phyloP scores from a whole-genome alignment of 2,113 vertebrate species.

The Centropristis striata region DNA sequence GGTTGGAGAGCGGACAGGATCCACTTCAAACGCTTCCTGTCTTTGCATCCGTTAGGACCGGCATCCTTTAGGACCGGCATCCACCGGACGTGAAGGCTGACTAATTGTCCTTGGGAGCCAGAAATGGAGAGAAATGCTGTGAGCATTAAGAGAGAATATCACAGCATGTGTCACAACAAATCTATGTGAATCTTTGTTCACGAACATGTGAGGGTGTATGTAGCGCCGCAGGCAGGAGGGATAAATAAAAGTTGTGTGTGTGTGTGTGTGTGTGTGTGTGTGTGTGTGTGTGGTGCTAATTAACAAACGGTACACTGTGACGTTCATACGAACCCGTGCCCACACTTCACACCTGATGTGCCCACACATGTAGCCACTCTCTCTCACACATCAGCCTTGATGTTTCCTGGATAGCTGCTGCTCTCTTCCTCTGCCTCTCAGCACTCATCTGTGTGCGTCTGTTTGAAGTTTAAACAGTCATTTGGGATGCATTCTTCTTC shows the following conservation, averaged over 20 bases:
- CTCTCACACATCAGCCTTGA: constrained; percentile 19
- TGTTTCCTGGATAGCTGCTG: constrained; percentile 23
- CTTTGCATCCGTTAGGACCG: constrained; percentile 7
- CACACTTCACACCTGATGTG: neutral
- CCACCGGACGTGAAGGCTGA: neutral
- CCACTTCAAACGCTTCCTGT: constrained; percentile 23
- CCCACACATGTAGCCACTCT: neutral
- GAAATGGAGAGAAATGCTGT: neutral
- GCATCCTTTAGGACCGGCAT: too few species aligned
- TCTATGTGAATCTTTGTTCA: constrained; percentile 5
- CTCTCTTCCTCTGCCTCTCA: constrained; percentile 33
- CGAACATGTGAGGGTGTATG: neutral
- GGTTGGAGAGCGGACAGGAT: constrained; percentile 27
- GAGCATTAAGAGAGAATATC: constrained; percentile 1
- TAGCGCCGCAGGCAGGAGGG: neutral
- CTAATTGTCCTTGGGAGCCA: constrained; percentile 28
- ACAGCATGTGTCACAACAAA: neutral
- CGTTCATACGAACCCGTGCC: neutral
- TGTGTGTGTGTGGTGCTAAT: constrained; percentile 21
- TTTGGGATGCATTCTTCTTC: constrained; percentile 33
- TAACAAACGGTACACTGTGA: constrained; percentile 3
- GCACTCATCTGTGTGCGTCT: constrained; percentile 16
- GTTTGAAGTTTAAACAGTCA: constrained; percentile 56
- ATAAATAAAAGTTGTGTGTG: neutral
- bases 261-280: neutral